Conservation (phyloP, 1,140 invertebrate genomes). For the Drosophila tsacasi region DNA sequence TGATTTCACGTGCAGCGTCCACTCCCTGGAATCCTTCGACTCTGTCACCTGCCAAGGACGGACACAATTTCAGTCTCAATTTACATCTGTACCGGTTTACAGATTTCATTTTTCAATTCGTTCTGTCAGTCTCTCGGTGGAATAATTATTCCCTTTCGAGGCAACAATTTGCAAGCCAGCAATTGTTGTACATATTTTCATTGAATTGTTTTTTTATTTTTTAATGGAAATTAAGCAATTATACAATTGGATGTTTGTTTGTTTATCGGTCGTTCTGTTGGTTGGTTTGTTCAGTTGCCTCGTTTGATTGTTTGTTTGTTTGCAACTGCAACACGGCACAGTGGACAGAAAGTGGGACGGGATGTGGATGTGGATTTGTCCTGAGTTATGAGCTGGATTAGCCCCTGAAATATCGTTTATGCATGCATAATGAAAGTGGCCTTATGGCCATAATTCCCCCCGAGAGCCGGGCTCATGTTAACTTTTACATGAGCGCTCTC, state of each 20-base stretch:
- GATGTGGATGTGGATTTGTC: constrained; percentile 20
- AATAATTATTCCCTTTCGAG: constrained; percentile 51
- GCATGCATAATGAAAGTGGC: constrained; percentile 59
- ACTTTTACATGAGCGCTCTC: constrained; percentile 37
- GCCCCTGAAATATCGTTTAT: constrained; percentile 59
- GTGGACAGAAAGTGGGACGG: background rate
- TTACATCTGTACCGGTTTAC: constrained; percentile 10
- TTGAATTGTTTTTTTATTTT: constrained; percentile 33
- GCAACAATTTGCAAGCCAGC: constrained; percentile 46
- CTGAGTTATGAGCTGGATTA: constrained; percentile 53
- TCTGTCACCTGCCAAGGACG: constrained; percentile 90
- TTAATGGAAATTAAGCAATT: constrained; percentile 62
- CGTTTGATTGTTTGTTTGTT: constrained; percentile 4
- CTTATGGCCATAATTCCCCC: constrained; percentile 48
- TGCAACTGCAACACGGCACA: constrained; percentile 10
- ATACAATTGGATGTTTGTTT: constrained; percentile 51
- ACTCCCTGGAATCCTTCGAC: constrained; percentile 95
- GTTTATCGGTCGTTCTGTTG: constrained; percentile 7
- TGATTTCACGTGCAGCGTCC: constrained; percentile 96
- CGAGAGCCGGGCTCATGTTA: constrained; percentile 37
- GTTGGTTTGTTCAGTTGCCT: constrained; percentile 13
- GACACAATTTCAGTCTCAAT: constrained; percentile 44
- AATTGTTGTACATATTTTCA: constrained; percentile 19
- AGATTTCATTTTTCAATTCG: constrained; percentile 31
- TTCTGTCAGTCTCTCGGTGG: constrained; percentile 39